phyloP scores from a whole-genome alignment of 2,888 invertebrate species.

The Smittia sp. region DNA sequence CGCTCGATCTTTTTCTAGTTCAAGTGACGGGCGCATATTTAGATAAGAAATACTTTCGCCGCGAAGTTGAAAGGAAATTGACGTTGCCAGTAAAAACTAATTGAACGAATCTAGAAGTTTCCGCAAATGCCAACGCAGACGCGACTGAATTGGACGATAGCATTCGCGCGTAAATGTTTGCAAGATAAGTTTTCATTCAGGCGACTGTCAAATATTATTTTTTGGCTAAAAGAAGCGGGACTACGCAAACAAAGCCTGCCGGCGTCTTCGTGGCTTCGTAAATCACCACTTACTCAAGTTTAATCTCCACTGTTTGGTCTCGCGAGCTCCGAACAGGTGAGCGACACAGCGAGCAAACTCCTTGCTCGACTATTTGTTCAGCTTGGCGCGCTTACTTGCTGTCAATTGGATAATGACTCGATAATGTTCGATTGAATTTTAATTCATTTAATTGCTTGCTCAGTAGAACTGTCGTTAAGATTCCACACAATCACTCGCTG shows the following conservation, averaged over 20 bases:
- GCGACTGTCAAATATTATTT: no score
- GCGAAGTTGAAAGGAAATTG: slow-evolving; percentile 31
- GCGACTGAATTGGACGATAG: neutral
- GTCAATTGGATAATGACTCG: slow-evolving; percentile 10
- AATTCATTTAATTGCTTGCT: neutral
- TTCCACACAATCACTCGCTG: neutral
- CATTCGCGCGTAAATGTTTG: no score
- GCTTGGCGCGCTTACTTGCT: neutral
- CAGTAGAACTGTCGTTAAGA: neutral
- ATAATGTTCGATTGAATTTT: neutral
- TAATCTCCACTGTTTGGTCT: no score
- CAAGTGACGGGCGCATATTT: no score
- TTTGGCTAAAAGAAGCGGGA: no score
- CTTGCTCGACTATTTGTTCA: neutral
- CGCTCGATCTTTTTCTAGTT: no score
- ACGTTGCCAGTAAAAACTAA: slow-evolving; percentile 28
- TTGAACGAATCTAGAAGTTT: slow-evolving; percentile 10
- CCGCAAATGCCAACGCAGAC: neutral
- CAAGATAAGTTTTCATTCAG: no score
- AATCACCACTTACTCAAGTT: no score
- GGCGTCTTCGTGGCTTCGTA: no score
- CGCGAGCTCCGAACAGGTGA: no score
- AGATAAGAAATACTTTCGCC: no score
- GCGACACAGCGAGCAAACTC: neutral
- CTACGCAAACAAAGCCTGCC: no score